phyloP scores from a whole-genome alignment of 2,888 invertebrate genomes.

The Tinea pellionella region DNA sequence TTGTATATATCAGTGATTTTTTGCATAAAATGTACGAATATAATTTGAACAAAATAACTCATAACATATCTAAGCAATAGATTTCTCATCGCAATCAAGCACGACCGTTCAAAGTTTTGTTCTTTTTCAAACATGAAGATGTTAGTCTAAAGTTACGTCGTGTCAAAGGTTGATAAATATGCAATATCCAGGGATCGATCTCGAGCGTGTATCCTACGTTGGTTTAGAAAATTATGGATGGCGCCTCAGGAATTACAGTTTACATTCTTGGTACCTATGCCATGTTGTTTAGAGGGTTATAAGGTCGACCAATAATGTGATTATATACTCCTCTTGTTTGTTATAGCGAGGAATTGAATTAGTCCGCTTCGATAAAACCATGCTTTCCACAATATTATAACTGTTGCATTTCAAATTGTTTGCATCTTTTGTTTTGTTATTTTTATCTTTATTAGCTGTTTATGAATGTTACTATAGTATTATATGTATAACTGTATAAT shows the following conservation, averaged over 20 bases:
- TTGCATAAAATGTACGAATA: neutral
- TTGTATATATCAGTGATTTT: too few species aligned
- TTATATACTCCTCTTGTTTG: conserved; percentile 56
- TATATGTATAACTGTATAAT: too few species aligned
- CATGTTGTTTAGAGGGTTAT: conserved; percentile 54
- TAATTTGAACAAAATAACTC: neutral
- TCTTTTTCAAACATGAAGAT: neutral
- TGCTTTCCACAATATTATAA: neutral
- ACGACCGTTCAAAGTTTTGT: neutral
- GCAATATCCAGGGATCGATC: conserved; percentile 61
- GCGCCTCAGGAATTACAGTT: conserved; percentile 66
- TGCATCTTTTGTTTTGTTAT: neutral
- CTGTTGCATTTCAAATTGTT: neutral
- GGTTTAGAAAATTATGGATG: conserved; percentile 53
- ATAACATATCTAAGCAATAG: neutral
- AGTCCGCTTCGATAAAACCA: conserved; percentile 18
- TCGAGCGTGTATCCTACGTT: conserved; percentile 40
- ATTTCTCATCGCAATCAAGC: neutral
- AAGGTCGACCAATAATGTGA: conserved; percentile 45
- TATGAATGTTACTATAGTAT: too few species aligned
- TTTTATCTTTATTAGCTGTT: too few species aligned
- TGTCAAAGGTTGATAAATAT: conserved; percentile 71
- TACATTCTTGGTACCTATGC: conserved; percentile 57
- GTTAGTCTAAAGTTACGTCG: conserved; percentile 21
- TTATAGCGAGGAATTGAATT: conserved; percentile 48